A percentile compares a stretch with the other conserved stretches of the same genome.
Conservation (phyloP, 2,113 vertebrate species). For the Hepsetus odoe region DNA sequence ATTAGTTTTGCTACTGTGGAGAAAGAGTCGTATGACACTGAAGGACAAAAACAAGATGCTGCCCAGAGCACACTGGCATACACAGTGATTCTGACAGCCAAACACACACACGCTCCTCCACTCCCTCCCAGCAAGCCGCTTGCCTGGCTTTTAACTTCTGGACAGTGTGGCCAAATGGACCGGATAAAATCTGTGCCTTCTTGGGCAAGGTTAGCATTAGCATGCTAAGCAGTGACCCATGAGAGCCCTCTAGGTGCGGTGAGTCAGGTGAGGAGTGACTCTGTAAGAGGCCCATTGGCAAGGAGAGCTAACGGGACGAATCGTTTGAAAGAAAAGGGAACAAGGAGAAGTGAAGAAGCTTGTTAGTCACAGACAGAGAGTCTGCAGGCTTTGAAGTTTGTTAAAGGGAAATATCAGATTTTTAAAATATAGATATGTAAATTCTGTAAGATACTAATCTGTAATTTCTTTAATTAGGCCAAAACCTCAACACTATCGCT, state of each 20-base stretch:
- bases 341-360: constrained; percentile 31
- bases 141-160: constrained; percentile 58
- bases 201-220: constrained; percentile 72
- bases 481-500: too few relatives aligned
- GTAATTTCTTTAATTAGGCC: too few relatives aligned
- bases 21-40: constrained; percentile 48
- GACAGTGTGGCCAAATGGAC: constrained; percentile 64
- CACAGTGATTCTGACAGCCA: constrained; percentile 52
- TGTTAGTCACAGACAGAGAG: constrained; percentile 49
- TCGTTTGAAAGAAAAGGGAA: not conserved
- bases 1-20: constrained; percentile 42
- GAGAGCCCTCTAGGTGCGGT: constrained; percentile 75
- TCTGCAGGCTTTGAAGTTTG: not conserved
- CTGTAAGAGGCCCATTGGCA: constrained; percentile 61
- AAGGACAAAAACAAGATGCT: constrained; percentile 61
- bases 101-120: constrained; percentile 32
- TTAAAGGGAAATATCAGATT: not conserved
- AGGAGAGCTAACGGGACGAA: constrained; percentile 58
- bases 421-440: too few relatives aligned
- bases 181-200: constrained; percentile 51
- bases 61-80: constrained; percentile 40
- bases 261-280: constrained; percentile 74
- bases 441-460: too few relatives aligned
- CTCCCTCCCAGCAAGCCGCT: constrained; percentile 15
- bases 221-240: constrained; percentile 71